A percentile compares a stretch with the other conserved stretches of the same genome.
phyloP scores from a whole-genome alignment of 1,140 invertebrate genomes.

The Camponotus pennsylvanicus region DNA sequence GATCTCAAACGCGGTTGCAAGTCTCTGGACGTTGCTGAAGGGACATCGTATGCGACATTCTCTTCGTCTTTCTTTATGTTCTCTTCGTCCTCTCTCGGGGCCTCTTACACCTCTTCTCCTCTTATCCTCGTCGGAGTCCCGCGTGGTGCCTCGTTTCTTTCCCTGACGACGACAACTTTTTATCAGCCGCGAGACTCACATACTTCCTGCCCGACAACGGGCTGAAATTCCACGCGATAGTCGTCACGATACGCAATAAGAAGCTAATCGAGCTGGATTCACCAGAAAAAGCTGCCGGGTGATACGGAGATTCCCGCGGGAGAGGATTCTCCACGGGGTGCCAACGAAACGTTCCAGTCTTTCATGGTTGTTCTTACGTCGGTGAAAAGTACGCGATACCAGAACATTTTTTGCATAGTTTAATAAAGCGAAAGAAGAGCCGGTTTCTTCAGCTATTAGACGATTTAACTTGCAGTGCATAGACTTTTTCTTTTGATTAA shows the following conservation, averaged over 20 bases:
- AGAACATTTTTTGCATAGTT: slow-evolving; percentile 19
- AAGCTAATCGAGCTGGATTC: slow-evolving; percentile 67
- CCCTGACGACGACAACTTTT: slow-evolving; percentile 67
- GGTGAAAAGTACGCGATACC: slow-evolving; percentile 45
- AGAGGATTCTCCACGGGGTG: slow-evolving; percentile 61
- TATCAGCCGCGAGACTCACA: slow-evolving; percentile 66
- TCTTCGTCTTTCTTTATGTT: slow-evolving; percentile 15
- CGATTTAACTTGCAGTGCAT: slow-evolving; percentile 17
- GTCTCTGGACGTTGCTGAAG: slow-evolving; percentile 8
- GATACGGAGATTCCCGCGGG: slow-evolving; percentile 37
- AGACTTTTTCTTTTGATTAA: neutral
- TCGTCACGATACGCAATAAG: slow-evolving; percentile 71
- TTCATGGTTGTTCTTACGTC: slow-evolving; percentile 18
- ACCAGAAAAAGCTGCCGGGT: neutral
- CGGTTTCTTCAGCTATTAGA: slow-evolving; percentile 25
- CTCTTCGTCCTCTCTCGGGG: slow-evolving; percentile 12
- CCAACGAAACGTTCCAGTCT: slow-evolving; percentile 39
- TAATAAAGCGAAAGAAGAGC: slow-evolving; percentile 48
- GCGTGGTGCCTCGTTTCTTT: slow-evolving; percentile 38
- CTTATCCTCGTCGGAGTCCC: neutral
- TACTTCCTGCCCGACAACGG: slow-evolving; percentile 72
- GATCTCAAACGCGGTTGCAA: slow-evolving; percentile 32
- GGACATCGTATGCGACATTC: slow-evolving; percentile 37
- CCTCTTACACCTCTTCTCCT: neutral
- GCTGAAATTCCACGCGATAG: slow-evolving; percentile 74